phyloP scores from a whole-genome alignment of 2,797 vertebrate species.

The Chelonia mydas region DNA sequence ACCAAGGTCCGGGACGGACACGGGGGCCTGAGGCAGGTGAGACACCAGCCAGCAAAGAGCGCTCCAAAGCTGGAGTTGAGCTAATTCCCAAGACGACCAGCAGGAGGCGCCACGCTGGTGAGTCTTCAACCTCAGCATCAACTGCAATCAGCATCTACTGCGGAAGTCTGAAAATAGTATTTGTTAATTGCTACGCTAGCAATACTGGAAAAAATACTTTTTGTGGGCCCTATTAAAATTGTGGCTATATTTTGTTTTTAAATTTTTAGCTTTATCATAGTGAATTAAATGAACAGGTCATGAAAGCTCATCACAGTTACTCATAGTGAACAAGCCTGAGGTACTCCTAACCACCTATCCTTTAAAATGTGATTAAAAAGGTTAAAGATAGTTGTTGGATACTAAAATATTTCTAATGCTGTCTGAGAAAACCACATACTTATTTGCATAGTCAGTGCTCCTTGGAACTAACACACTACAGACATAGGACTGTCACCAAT shows the following conservation, averaged over 20 bases:
- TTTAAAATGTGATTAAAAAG: neutral
- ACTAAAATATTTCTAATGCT: neutral
- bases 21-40: too few species aligned
- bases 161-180: neutral
- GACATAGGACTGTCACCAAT: neutral
- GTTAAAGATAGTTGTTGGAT: neutral
- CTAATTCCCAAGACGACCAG: too few species aligned
- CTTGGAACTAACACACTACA: neutral
- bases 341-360: neutral
- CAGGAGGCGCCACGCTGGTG: too few species aligned
- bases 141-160: neutral
- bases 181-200: neutral
- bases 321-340: neutral
- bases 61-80: too few species aligned
- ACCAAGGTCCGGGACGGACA: too few species aligned
- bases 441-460: neutral
- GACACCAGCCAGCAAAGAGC: too few species aligned
- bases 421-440: neutral
- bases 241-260: neutral
- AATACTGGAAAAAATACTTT: neutral
- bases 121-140: too few species aligned
- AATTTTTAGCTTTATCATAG: neutral
- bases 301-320: neutral
- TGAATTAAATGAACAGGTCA: neutral
- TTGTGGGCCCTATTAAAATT: neutral